Percentiles rank a stretch among this genome's conserved stretches.
phyloP scores from a whole-genome alignment of 2,797 vertebrate species.

The Periophthalmus magnuspinnatus region DNA sequence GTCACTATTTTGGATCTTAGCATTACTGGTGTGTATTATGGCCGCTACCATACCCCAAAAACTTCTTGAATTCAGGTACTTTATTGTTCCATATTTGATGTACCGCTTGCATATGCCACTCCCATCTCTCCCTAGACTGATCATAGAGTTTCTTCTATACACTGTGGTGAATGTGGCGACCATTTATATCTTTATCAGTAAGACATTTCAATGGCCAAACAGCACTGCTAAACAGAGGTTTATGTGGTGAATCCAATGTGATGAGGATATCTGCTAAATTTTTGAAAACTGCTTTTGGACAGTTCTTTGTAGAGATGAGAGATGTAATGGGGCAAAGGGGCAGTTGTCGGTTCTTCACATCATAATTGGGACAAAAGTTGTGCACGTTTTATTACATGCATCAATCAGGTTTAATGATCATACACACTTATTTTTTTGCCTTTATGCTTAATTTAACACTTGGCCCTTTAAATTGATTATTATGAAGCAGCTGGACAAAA shows the following conservation, averaged over 20 bases:
- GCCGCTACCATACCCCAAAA: constrained; percentile 88
- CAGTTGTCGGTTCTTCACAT: neutral
- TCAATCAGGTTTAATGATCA: neutral
- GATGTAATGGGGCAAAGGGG: neutral
- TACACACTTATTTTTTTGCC: neutral
- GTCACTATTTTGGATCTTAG: constrained; percentile 88
- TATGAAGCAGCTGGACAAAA: too few relatives aligned
- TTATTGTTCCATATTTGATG: constrained; percentile 92
- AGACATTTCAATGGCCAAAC: constrained; percentile 89
- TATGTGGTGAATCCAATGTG: constrained; percentile 85
- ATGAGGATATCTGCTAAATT: neutral
- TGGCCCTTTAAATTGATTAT: too few relatives aligned
- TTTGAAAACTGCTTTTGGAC: neutral
- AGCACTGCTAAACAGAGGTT: constrained; percentile 87
- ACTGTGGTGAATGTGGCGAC: constrained; percentile 81
- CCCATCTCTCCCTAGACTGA: constrained; percentile 79
- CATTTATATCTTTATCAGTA: constrained; percentile 87
- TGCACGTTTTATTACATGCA: neutral
- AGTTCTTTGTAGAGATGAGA: neutral
- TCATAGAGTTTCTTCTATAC: constrained; percentile 85
- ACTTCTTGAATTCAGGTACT: constrained; percentile 95
- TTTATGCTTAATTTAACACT: too few relatives aligned
- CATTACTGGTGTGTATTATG: constrained; percentile 83
- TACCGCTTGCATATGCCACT: constrained; percentile 90
- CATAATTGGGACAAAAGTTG: neutral